These are phyloP conservation scores for Keiferia lycopersicella DNA, from an alignment of 2,888 invertebrate species.

Conservation along the genomic window DNA sequence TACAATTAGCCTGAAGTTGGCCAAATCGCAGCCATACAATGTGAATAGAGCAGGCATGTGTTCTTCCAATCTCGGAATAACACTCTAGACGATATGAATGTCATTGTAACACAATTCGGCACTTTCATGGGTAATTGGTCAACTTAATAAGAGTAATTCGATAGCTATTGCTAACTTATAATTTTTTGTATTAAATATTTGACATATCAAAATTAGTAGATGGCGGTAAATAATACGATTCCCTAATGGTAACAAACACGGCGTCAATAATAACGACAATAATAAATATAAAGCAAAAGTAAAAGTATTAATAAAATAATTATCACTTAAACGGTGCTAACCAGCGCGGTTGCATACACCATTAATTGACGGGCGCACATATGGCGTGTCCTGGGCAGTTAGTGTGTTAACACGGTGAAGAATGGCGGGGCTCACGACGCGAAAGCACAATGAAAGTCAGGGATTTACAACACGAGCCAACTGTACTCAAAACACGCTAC, in stretches of 20 bases:
- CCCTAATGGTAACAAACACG: no score
- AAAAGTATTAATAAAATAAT: neutral
- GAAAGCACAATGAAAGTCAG: constrained; percentile 63
- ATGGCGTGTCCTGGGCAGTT: neutral
- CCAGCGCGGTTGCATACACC: neutral
- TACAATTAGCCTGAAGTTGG: constrained; percentile 45
- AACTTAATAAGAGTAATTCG: no score
- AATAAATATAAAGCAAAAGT: neutral
- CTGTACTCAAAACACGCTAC: neutral
- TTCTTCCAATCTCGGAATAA: constrained; percentile 44
- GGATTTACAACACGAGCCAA: constrained; percentile 55
- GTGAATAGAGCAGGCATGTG: constrained; percentile 40
- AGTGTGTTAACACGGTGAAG: constrained; percentile 40
- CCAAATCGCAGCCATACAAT: constrained; percentile 25
- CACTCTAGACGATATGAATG: neutral
- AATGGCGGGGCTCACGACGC: constrained; percentile 62
- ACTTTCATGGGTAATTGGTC: no score
- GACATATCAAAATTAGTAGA: no score
- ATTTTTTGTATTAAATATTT: no score
- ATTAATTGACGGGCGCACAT: no score
- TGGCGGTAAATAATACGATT: no score
- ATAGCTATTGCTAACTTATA: no score
- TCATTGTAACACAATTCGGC: no score
- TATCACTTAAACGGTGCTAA: neutral
- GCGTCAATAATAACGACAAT: no score